A percentile compares a stretch with the other conserved stretches of the same genome.
Conservation (phyloP, 2,113 vertebrate genomes). For the Mormyrus lacerda region DNA sequence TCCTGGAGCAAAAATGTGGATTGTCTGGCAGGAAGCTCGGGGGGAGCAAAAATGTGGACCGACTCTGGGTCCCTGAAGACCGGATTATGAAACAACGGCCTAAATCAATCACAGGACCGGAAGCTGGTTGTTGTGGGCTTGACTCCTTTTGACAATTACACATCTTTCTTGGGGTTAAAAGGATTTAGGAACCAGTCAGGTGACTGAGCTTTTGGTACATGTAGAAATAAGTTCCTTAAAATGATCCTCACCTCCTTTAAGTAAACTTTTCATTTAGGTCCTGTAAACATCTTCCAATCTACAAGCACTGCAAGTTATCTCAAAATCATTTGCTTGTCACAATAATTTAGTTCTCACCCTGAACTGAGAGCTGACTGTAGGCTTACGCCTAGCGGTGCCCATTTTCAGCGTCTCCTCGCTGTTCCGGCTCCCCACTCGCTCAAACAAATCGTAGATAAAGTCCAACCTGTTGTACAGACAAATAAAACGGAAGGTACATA, state of each 20-base stretch:
- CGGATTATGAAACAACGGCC: neutral
- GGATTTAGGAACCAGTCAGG: neutral
- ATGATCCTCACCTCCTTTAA: neutral
- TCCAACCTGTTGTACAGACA: conserved; percentile 65
- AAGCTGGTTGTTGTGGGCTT: neutral
- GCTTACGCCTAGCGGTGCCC: conserved; percentile 82
- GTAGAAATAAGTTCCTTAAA: neutral
- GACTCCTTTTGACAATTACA: neutral
- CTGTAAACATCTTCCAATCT: neutral
- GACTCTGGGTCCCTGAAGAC: too few species aligned
- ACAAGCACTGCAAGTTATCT: neutral
- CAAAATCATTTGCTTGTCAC: neutral
- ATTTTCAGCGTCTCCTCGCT: conserved; percentile 79
- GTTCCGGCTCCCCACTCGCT: conserved; percentile 78
- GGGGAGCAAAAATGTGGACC: too few species aligned
- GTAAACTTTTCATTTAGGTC: neutral
- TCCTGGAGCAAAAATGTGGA: neutral
- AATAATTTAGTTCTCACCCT: conserved; percentile 60
- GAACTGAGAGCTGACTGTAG: conserved; percentile 91
- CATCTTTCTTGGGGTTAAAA: neutral
- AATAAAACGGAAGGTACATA: neutral
- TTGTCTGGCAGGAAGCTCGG: too few species aligned
- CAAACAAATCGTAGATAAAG: conserved; percentile 90
- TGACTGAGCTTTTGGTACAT: neutral
- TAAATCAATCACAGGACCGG: neutral